phyloP scores from a whole-genome alignment of 2,888 invertebrate genomes.

The Thelaira solivaga region DNA sequence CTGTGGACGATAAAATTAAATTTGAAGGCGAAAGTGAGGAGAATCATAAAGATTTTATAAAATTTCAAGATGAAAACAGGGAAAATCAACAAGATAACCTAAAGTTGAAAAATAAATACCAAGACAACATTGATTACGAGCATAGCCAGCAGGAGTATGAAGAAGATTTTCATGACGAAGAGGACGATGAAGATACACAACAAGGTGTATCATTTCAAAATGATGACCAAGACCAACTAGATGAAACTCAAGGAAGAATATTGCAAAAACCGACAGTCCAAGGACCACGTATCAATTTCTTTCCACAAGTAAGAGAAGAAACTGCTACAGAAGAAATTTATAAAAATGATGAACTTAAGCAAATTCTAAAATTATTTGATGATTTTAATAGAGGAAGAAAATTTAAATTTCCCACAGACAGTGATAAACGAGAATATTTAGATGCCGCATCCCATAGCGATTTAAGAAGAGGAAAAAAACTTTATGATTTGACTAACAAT shows the following conservation, averaged over 20 bases:
- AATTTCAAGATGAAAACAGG: constrained; percentile 69
- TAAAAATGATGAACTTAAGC: constrained; percentile 29
- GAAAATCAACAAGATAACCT: constrained; percentile 60
- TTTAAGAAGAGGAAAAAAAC: constrained; percentile 55
- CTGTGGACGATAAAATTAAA: constrained; percentile 5
- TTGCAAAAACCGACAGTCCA: constrained; percentile 16
- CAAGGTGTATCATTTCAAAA: constrained; percentile 27
- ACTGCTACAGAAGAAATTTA: constrained; percentile 34
- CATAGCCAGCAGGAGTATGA: not conserved
- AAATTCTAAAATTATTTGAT: constrained; percentile 67
- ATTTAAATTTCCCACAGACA: constrained; percentile 69
- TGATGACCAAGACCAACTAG: constrained; percentile 49
- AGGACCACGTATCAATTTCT: constrained; percentile 29
- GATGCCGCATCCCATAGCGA: constrained; percentile 26
- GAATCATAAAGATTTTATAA: constrained; percentile 45
- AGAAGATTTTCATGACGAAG: constrained; percentile 52
- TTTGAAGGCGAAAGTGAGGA: constrained; percentile 37
- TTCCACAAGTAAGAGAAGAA: constrained; percentile 25
- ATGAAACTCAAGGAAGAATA: constrained; percentile 25
- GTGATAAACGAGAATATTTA: constrained; percentile 30
- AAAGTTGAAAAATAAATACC: constrained; percentile 65
- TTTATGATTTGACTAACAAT: constrained; percentile 58
- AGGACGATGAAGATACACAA: constrained; percentile 57
- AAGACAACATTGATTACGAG: not conserved
- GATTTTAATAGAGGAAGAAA: constrained; percentile 67